These are phyloP conservation scores for Drosophila limbata DNA, from an alignment of 2,888 invertebrate genomes.

Conservation along the genomic window DNA sequence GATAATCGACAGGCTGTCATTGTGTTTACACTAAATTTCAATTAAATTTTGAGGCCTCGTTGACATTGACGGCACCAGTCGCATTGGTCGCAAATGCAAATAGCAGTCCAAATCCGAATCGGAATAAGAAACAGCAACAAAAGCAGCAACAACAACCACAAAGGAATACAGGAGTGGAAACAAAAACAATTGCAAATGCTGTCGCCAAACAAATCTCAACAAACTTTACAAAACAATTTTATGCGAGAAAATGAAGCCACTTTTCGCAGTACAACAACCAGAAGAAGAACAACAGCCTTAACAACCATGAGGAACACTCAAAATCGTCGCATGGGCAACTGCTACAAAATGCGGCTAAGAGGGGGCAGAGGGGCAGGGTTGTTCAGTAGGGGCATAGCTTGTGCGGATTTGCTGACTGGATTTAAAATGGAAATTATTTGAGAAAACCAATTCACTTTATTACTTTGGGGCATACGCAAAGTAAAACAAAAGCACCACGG, in stretches of 20 bases:
- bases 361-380: neutral
- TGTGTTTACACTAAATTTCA: constrained; percentile 79
- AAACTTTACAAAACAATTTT: constrained; percentile 74
- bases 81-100: constrained; percentile 51
- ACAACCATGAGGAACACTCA: constrained; percentile 7
- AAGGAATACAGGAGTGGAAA: constrained; percentile 29
- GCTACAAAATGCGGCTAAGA: constrained; percentile 11
- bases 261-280: constrained; percentile 58
- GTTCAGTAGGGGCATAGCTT: constrained; percentile 26
- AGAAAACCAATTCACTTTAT: constrained; percentile 79
- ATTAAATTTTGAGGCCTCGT: constrained; percentile 71
- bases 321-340: constrained; percentile 30
- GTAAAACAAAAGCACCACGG: constrained; percentile 70
- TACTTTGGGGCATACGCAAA: constrained; percentile 79
- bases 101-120: constrained; percentile 35
- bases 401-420: constrained; percentile 76
- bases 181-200: constrained; percentile 68
- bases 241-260: constrained; percentile 76
- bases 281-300: constrained; percentile 8
- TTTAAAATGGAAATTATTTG: constrained; percentile 79
- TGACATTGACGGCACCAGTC: constrained; percentile 63
- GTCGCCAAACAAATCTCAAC: constrained; percentile 72
- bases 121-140: constrained; percentile 19
- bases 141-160: constrained; percentile 7
- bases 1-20: constrained; percentile 74